Evolutionary conservation across 1,140 invertebrate genomes (phyloP), one percentile per base, ranked within the genome.

Genomic region (Drosophila pallidifrons): DNA sequence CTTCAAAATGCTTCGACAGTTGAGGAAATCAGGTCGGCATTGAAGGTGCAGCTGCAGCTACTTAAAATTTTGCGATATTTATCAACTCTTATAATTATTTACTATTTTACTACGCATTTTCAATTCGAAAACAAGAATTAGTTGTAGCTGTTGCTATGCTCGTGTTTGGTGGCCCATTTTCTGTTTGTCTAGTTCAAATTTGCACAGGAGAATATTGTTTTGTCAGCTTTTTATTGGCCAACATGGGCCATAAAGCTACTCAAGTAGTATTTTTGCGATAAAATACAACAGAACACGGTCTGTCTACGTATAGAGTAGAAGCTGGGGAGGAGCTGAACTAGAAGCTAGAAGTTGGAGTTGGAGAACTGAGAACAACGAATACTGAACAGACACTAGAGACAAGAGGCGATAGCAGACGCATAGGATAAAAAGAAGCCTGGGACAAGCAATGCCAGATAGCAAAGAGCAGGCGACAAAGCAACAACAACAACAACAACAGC

Each of bases 181-280:
- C 20, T 25, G 20, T 25, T 25, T 25, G 20, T 0, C 20, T 25
- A 25, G 20, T 25, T 75, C 65, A 71, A 70, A 72, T 72, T 72
- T 66, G 57, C 43, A 38, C 38, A 63, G 59, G 54, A 35, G 79
- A 81, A 89, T 88, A 88, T 88, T 88, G 86, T 89, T 89, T 89
- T 89, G 85, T 89, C 85, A 89, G 85, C 81, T 89, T 89, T 89
- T 89, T 89, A 89, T 89, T 89, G 85, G 85, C 85, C 85, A 74
- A 89, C 85, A 89, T 89, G 81, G 75, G 81, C 78, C 85, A 89
- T 89, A 89, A 87, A 89, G 85, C 85, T 89, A 89, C 85, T 89
- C 85, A 89, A 89, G 85, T 89, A 89, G 85, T 89, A 89, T 89
- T 85, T 89, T 89, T 89, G 85, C 85, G 85, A 89, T 89, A 89